Percentiles rank a stretch among this genome's conserved stretches.
These are phyloP conservation scores for Urocitellus parryii DNA, from an alignment of 2,113 vertebrate species.

Conservation along the genomic window DNA sequence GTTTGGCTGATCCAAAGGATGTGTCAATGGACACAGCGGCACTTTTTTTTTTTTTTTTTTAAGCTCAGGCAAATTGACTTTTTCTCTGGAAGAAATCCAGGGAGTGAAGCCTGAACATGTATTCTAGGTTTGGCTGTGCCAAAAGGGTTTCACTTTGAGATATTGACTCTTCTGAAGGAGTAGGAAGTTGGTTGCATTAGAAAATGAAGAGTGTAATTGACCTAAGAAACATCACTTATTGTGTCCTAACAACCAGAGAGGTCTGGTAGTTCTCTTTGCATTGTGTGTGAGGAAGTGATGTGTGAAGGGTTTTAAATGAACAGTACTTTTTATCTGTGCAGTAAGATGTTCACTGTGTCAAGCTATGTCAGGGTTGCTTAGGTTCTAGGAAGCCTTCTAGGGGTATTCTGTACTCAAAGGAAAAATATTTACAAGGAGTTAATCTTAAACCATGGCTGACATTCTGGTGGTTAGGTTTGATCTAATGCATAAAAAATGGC, in stretches of 20 bases:
- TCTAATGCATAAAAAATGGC: background rate
- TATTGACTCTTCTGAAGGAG: conserved; percentile 8
- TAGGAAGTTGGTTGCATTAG: background rate
- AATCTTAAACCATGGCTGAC: conserved; percentile 4
- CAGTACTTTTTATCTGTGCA: background rate
- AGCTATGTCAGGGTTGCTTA: background rate
- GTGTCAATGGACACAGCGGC: background rate
- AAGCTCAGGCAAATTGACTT: background rate
- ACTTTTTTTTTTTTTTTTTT: background rate
- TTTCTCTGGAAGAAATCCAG: conserved; percentile 5
- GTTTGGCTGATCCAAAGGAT: background rate
- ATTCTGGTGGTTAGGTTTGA: conserved; percentile 16
- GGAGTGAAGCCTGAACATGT: background rate
- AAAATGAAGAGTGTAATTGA: conserved; percentile 43
- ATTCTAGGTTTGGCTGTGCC: background rate
- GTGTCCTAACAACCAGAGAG: background rate
- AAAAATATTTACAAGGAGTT: conserved; percentile 19
- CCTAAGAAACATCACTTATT: background rate
- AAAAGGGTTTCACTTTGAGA: background rate
- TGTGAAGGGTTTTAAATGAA: background rate
- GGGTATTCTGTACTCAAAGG: conserved; percentile 51
- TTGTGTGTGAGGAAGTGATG: background rate
- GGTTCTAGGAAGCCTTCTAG: conserved; percentile 5
- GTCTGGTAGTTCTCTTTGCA: background rate
- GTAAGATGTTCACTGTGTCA: background rate